Evolutionary conservation across 2,113 vertebrate species (phyloP), one percentile per base, ranked within the genome.

Genomic region (Myocastor coypus): DNA sequence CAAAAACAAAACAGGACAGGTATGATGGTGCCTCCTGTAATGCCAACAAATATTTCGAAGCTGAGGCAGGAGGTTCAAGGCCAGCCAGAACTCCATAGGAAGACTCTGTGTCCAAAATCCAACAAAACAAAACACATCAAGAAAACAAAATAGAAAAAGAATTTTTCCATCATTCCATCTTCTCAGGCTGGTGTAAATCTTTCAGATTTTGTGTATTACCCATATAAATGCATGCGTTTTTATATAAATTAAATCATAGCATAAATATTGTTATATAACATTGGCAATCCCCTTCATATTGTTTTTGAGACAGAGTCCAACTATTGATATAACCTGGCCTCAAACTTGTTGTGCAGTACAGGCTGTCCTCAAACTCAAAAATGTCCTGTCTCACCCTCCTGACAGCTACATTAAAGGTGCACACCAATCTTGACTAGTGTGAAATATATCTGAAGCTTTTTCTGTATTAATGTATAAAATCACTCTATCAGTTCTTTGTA

Each of bases 401-500:
- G 46, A 80, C 30, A 17, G 30, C 30, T 80, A 17, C 46, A 52
- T 80, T 80, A 52, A 8, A 80, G 46, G 28, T 52, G 16, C 52
- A 52, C 46, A 34, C 16, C 28, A 30, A 17, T 50, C 30, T 50
- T 20, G 30, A 55, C 17, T 17, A 88, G 69, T 90, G 86, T 50
- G 50, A 93, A 94, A 89, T 89, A 87, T 80, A 83, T 89, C 73
- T 87, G 83, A 94, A 92, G 64, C 42, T 89, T 40, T 87, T 94
- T 89, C 32, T 50, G 83, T n/a, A 84, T 90, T 63, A 94, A 24
- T 57, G 91, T 71, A 64, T 50, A 89, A 89, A 50, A 92, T 87
- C 85, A 82, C 75, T 96, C 71, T 91, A 71, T 64, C 42, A 64
- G 83, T 95, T 83, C 42, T 61, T 85, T 55, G 55, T 75, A 94